Evolutionary conservation across 2,113 vertebrate genomes (phyloP).

Genomic region (Thunnus thynnus): DNA sequence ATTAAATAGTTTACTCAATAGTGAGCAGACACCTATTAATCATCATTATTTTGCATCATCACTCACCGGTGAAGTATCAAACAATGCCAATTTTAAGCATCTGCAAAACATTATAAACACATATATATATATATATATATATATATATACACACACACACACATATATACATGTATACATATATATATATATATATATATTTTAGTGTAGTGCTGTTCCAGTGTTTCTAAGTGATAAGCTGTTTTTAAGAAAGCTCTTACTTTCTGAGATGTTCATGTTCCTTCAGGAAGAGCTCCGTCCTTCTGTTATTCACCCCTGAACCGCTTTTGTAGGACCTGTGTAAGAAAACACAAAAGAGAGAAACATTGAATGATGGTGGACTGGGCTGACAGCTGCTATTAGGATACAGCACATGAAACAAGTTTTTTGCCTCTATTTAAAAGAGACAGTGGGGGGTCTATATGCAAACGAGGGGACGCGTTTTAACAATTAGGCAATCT

Average conservation of each 20-base stretch:
- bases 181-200: no score
- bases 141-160: no score
- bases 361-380: neutral
- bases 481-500: no score
- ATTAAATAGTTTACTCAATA: no score
- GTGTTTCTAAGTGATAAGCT: neutral
- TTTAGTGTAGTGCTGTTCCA: neutral
- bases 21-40: no score
- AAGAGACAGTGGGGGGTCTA: neutral
- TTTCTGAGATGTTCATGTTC: slow-evolving; percentile 93
- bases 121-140: no score
- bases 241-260: slow-evolving; percentile 76
- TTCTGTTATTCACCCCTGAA: slow-evolving; percentile 92
- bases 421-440: neutral
- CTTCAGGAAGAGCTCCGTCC: slow-evolving; percentile 92
- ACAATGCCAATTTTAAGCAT: no score
- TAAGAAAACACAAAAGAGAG: slow-evolving; percentile 15
- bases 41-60: no score
- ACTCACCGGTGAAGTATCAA: no score
- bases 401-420: neutral
- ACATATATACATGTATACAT: no score
- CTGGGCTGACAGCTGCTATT: neutral
- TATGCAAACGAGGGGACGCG: no score
- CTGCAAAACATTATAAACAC: no score
- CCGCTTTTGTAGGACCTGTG: slow-evolving; percentile 90